Conservation (phyloP, 2,113 vertebrate species). For the Galemys pyrenaicus region DNA sequence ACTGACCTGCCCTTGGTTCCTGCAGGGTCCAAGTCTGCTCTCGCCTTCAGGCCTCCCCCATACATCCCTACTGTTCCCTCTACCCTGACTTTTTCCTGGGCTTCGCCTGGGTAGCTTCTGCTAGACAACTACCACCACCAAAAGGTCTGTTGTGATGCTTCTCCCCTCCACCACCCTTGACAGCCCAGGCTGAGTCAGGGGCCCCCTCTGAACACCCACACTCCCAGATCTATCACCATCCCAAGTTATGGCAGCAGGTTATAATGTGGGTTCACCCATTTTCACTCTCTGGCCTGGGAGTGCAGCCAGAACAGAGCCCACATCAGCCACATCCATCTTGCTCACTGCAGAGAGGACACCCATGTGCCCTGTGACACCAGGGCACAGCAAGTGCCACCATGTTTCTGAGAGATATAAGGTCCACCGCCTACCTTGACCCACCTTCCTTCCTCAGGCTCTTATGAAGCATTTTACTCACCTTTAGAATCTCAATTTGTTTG, state of each 20-base stretch:
- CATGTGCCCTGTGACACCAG: not conserved
- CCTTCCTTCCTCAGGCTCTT: not conserved
- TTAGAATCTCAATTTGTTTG: not conserved
- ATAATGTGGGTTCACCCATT: not conserved
- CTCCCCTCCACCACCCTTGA: not conserved
- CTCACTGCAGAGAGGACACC: not conserved
- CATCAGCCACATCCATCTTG: not conserved
- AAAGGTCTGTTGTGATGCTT: not conserved
- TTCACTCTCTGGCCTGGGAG: not conserved
- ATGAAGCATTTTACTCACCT: not conserved
- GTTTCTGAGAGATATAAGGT: no score
- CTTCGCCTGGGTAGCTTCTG: not conserved
- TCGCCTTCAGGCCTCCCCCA: no score
- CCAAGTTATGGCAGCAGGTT: rapidly evolving
- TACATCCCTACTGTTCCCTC: not conserved
- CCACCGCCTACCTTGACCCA: not conserved
- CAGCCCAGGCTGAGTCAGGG: not conserved
- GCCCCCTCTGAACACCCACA: not conserved
- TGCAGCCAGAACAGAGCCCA: not conserved
- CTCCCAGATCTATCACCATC: not conserved
- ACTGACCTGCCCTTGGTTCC: not conserved
- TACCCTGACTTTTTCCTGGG: not conserved
- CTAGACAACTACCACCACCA: not conserved
- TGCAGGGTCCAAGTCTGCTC: not conserved
- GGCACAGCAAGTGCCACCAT: not conserved